A percentile compares a stretch with the other conserved stretches of the same genome.
Conservation (phyloP, 2,888 invertebrate genomes). For the Quadroppia sp. region DNA sequence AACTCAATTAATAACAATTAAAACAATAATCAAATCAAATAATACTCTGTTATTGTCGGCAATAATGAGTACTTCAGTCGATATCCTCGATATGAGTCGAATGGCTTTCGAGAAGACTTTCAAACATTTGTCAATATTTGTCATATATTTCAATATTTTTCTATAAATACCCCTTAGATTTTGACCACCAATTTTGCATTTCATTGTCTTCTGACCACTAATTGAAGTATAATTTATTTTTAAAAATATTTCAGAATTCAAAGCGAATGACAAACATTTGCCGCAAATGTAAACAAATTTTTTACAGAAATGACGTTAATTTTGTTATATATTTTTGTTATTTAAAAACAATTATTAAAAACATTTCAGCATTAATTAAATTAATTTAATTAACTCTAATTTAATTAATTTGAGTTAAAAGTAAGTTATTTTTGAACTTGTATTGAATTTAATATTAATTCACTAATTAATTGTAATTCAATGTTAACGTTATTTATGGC, state of each 20-base stretch:
- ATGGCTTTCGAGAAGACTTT: constrained; percentile 30
- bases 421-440: too few species aligned
- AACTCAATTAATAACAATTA: constrained; percentile 1
- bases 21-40: neutral
- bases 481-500: too few species aligned
- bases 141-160: neutral
- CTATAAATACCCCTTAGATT: constrained; percentile 12
- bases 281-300: neutral
- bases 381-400: too few species aligned
- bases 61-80: constrained; percentile 1
- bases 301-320: neutral
- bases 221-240: neutral
- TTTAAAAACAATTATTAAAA: too few species aligned
- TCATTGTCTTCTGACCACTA: neutral
- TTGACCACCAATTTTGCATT: neutral
- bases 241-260: neutral
- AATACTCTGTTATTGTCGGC: constrained; percentile 5
- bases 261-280: neutral
- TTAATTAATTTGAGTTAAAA: too few species aligned
- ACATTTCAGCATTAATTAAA: too few species aligned
- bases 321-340: too few species aligned
- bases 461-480: too few species aligned
- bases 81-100: constrained; percentile 6
- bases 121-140: neutral
- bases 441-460: too few species aligned